Base-by-base conservation (phyloP, 2,888 invertebrate species). In the Atherix ibis region DNA sequence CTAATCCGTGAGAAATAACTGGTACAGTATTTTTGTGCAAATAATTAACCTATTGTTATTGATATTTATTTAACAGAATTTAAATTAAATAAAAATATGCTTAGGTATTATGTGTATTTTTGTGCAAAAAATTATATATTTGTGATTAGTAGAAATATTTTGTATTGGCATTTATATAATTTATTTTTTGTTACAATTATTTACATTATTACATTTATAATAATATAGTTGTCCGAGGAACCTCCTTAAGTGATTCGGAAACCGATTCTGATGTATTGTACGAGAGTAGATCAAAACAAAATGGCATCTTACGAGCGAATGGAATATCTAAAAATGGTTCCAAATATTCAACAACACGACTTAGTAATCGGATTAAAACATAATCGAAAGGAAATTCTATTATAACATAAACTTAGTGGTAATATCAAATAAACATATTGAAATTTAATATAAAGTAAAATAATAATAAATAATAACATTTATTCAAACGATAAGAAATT, bases 241-340 rank as follows among this genome's bases (percentile, higher is more conserved):
- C 75, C 36, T 75, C 71, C 34, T 50, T 75, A 35, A 72, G 81
- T 1, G 85, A 85, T 49, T 73, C 77, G 2, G 85, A 85, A 44
- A 82, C 83, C 0, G 85, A 87, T 47, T 85, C 84, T 1, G 84
- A 87, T 57, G 79, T 87, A 6, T 62, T 85, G 14, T 85, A 85
- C 53, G 85, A 85, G 54, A 76, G 75, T 46, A 66, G 68, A 17
- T 26, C 36, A 17, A 62, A 62, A 42, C 50, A 53, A 14, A 45
- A 45, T 31, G 43, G 44, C 51, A 56, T 43, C 42, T 38, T 53
- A 52, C 36, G 51, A 49, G 33, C 26, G 36, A 46, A 40, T 42
- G 43, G 36, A 39, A 38, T 36, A 35, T 37, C 34, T 36, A 47
- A n/a, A 43, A 50, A 47, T 4, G 46, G 46, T 35, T 48, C 46